Percentiles rank a stretch among this genome's conserved stretches.
phyloP scores from a whole-genome alignment of 2,113 vertebrate species.

The Cyanoramphus novaezelandiae region DNA sequence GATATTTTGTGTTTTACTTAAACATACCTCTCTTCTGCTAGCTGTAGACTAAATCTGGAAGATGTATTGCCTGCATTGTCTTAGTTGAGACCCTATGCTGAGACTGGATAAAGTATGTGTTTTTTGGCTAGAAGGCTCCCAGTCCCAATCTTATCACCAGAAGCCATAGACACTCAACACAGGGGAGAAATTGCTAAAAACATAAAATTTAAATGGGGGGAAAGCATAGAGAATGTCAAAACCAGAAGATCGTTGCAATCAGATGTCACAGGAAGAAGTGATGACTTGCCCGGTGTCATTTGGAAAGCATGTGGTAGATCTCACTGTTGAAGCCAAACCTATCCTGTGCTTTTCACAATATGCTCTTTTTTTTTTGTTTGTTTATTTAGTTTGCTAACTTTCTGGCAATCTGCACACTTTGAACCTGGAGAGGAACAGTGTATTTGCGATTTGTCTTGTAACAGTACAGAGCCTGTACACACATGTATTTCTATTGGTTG shows the following conservation, averaged over 20 bases:
- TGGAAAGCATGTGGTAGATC: neutral
- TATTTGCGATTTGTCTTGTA: neutral
- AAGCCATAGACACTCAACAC: neutral
- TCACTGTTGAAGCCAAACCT: neutral
- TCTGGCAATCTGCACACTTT: neutral
- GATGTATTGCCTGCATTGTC: neutral
- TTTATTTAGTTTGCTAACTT: neutral
- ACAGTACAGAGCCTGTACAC: too few species aligned
- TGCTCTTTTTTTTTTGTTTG: accelerated
- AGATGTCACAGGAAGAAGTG: neutral
- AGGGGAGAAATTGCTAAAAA: neutral
- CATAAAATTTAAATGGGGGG: neutral
- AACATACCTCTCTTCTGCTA: neutral
- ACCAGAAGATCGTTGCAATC: accelerated
- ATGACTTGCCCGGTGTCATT: neutral
- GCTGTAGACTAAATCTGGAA: neutral
- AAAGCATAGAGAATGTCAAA: neutral
- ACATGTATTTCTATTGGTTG: neutral
- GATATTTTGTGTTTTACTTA: neutral
- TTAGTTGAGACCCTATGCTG: neutral
- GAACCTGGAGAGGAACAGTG: neutral
- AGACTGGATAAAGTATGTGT: neutral
- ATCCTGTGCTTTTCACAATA: neutral
- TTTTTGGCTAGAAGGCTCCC: neutral
- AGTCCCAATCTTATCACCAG: neutral